phyloP scores from a whole-genome alignment of 92 coral and sea anemone genomes.

The Anthopleura xanthogrammica region DNA sequence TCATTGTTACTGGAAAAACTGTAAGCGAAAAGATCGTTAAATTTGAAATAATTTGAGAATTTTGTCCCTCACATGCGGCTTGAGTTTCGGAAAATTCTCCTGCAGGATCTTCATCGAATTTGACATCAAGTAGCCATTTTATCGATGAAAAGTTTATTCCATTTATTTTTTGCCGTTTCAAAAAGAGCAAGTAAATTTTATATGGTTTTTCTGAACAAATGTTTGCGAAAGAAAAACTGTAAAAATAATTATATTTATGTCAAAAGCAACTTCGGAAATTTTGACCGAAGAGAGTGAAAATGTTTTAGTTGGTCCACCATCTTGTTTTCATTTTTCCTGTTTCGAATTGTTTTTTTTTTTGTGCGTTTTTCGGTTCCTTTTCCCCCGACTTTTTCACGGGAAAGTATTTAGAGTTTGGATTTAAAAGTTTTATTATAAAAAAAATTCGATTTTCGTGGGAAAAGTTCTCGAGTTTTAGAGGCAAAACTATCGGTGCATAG shows the following conservation, averaged over 20 bases:
- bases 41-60: background rate
- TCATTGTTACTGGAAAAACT: background rate
- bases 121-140: constrained; percentile 2
- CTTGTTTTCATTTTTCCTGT: constrained; percentile 2
- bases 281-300: background rate
- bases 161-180: background rate
- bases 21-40: background rate
- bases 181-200: background rate
- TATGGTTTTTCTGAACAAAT: background rate
- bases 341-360: background rate
- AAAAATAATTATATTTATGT: background rate
- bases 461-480: background rate
- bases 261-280: background rate
- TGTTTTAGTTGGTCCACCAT: constrained; percentile 6
- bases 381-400: background rate
- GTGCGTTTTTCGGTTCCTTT: background rate
- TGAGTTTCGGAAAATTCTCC: background rate
- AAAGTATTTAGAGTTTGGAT: background rate
- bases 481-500: constrained; percentile 22
- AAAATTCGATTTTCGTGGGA: background rate
- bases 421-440: background rate
- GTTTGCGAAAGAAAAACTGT: background rate
- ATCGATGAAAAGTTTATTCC: background rate
- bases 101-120: background rate
- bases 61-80: constrained; percentile 31